These are phyloP conservation scores for Drosophila nr. perissopoda DNA, from an alignment of 2,888 invertebrate genomes.

Conservation along the genomic window DNA sequence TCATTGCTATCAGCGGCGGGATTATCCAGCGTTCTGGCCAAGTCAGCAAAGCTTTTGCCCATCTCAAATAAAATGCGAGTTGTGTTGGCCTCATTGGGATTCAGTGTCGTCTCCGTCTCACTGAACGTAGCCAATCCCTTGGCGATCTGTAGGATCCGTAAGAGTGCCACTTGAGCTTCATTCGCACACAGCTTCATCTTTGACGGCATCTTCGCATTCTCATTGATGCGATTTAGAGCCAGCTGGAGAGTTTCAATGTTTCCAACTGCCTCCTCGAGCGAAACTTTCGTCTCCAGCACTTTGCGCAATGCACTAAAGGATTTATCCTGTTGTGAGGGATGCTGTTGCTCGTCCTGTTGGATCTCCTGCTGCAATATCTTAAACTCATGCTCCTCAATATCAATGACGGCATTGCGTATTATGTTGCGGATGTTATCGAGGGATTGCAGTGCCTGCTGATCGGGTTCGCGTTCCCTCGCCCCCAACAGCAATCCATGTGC, in stretches of 20 bases:
- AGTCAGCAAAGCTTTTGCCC: constrained; percentile 66
- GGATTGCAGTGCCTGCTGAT: constrained; percentile 73
- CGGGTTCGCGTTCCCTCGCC: constrained; percentile 60
- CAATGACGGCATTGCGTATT: constrained; percentile 79
- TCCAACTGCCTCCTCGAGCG: constrained; percentile 80
- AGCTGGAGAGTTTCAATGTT: constrained; percentile 81
- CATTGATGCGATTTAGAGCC: constrained; percentile 62
- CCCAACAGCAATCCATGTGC: constrained; percentile 80
- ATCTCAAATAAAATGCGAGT: constrained; percentile 61
- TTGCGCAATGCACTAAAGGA: constrained; percentile 79
- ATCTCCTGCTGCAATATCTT: constrained; percentile 82
- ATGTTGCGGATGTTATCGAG: constrained; percentile 78
- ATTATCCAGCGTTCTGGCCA: constrained; percentile 56
- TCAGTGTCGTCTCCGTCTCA: constrained; percentile 59
- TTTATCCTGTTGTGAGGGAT: constrained; percentile 73
- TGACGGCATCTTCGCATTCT: constrained; percentile 37
- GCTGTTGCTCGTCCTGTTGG: constrained; percentile 77
- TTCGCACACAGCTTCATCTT: constrained; percentile 45
- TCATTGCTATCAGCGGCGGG: constrained; percentile 37
- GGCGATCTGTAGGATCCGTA: constrained; percentile 64
- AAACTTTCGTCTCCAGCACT: constrained; percentile 79
- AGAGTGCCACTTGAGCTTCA: constrained; percentile 56
- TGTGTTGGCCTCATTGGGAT: constrained; percentile 62
- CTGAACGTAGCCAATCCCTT: constrained; percentile 61
- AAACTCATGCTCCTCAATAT: constrained; percentile 83